Conservation (phyloP, 2,113 vertebrate genomes). For the Sciurus niger region DNA sequence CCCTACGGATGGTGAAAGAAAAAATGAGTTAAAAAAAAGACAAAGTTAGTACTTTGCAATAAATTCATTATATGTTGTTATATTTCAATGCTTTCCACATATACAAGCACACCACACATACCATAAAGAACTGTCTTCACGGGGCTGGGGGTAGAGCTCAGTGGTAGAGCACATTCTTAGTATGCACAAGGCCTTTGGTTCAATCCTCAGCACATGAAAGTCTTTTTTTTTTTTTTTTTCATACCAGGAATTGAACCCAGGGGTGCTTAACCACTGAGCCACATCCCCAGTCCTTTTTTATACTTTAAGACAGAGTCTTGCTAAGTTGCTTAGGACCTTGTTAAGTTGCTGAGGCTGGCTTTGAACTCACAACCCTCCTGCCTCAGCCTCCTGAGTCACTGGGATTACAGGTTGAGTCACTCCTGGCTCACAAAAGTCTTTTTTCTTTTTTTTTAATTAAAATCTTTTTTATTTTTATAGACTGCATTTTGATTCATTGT, state of each 20-base stretch:
- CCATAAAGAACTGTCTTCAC: not conserved
- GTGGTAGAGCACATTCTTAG: not conserved
- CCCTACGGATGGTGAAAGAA: slow-evolving; percentile 86
- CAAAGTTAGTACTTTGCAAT: not conserved
- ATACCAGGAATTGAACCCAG: too few relatives aligned
- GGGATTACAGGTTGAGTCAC: too few relatives aligned
- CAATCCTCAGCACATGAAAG: not conserved
- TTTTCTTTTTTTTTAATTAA: too few relatives aligned
- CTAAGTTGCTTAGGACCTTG: too few relatives aligned
- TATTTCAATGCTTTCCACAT: not conserved
- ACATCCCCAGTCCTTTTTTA: too few relatives aligned
- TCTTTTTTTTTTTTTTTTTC: not conserved
- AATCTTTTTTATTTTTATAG: too few relatives aligned
- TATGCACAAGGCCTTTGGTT: not conserved
- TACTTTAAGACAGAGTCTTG: too few relatives aligned
- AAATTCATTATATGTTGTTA: not conserved
- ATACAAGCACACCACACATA: not conserved
- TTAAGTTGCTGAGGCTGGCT: too few relatives aligned
- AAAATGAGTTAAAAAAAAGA: slow-evolving; percentile 14
- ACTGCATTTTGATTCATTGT: too few relatives aligned
- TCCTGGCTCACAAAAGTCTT: not conserved
- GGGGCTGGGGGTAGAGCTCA: not conserved
- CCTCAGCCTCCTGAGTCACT: too few relatives aligned
- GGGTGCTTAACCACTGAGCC: too few relatives aligned
- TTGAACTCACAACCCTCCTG: too few relatives aligned